A percentile compares a stretch with the other conserved stretches of the same genome.
phyloP scores from a whole-genome alignment of 2,797 vertebrate species.

The Austrolebias charrua region DNA sequence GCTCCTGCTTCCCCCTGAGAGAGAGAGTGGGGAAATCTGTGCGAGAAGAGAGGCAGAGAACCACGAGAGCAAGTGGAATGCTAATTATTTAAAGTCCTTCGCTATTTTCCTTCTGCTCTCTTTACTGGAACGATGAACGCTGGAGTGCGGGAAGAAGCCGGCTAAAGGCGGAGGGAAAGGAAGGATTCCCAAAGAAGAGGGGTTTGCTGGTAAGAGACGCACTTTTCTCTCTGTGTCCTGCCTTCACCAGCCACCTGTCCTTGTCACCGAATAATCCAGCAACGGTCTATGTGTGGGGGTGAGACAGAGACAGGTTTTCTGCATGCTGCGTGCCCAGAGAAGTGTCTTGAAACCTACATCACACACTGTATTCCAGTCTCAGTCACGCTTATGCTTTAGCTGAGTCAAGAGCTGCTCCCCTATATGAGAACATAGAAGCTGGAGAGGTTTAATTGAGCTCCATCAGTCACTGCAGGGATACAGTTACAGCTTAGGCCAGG shows the following conservation, averaged over 20 bases:
- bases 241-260: conserved; percentile 46
- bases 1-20: conserved; percentile 51
- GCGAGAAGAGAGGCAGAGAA: conserved; percentile 43
- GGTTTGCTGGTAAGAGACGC: conserved; percentile 66
- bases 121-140: conserved; percentile 55
- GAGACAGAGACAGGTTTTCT: conserved; percentile 43
- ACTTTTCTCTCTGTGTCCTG: conserved; percentile 27
- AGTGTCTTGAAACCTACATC: conserved; percentile 27
- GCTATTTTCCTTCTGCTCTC: conserved; percentile 31
- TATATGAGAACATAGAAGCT: conserved; percentile 23
- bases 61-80: conserved; percentile 59
- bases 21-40: conserved; percentile 66
- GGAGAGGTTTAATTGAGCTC: conserved; percentile 37
- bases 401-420: conserved; percentile 50
- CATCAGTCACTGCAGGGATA: conserved; percentile 34
- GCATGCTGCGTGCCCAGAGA: conserved; percentile 58
- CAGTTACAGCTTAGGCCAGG: conserved; percentile 57
- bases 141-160: conserved; percentile 55
- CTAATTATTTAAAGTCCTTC: conserved; percentile 52
- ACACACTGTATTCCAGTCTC: conserved; percentile 31
- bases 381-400: conserved; percentile 45
- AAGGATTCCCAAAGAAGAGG: conserved; percentile 56
- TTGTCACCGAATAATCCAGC: conserved; percentile 43
- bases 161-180: conserved; percentile 51
- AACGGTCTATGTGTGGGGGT: conserved; percentile 30